Evolutionary conservation across 2,797 vertebrate species (phyloP), one percentile per base, ranked within the genome.

Genomic region (Falco naumanni): DNA sequence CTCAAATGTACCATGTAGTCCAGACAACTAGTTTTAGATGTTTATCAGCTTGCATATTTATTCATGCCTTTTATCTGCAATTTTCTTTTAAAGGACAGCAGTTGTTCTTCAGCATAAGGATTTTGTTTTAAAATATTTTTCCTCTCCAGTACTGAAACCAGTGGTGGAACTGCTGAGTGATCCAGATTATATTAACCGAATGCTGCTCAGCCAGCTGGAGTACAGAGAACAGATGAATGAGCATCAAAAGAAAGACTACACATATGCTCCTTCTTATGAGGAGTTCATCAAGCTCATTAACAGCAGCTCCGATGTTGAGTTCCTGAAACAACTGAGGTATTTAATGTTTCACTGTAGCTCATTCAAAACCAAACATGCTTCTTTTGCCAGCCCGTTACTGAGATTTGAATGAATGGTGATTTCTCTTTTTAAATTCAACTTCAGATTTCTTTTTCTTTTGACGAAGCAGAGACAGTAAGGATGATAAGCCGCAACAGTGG

Each of bases 201-300:
- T 98, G 99, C 98, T 99, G 65, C 98, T 99, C 92, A 98, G 98
- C 95, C 99, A 99, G 98, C 97, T 99, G 98, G 99, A 99, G 97
- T 98, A 98, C 97, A 97, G 99, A 93, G 99, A 99, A 95, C 99
- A 99, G 98, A 97, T 99, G 98, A 99, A 98, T 65, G 99, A 99
- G 86, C 99, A 99, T 95, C 99, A 99, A 98, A 99, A 99, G 98
- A 99, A 99, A 97, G 99, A 99, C 88, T 99, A 99, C 98, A 99
- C 99, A 66, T 99, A 99, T 43, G 99, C 99, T 80, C 99, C 99
- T 95, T 99, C 99, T 82, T 99, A 99, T 29, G 99, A 99, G 97
- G 99, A 99, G 95, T 99, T 99, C 97, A 99, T 99, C 98, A 99
- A 99, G 96, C 99, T 99, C 84, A 99, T 99, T 97, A 99, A 98